Conservation (phyloP, 2,888 invertebrate species). For the Microctonus hyperodae region DNA sequence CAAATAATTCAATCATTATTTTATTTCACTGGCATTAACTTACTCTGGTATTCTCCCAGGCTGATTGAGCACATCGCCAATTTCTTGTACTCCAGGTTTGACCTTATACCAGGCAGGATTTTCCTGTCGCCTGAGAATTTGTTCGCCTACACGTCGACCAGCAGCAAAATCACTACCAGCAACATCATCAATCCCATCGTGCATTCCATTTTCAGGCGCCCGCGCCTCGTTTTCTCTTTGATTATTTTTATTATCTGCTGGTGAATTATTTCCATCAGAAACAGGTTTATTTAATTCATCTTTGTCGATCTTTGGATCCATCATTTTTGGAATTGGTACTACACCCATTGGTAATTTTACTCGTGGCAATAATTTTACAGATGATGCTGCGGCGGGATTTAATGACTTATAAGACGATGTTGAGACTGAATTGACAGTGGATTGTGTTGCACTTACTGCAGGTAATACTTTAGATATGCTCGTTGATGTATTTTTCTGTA, state of each 20-base stretch:
- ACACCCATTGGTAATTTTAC: constrained; percentile 57
- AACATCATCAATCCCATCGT: constrained; percentile 31
- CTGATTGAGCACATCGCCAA: constrained; percentile 58
- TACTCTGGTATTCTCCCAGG: constrained; percentile 52
- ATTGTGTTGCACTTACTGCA: constrained; percentile 39
- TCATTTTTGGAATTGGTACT: constrained; percentile 54
- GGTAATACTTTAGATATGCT: constrained; percentile 31
- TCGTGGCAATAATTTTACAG: constrained; percentile 40
- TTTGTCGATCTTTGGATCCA: constrained; percentile 44
- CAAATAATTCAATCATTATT: neutral
- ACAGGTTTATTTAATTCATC: constrained; percentile 26
- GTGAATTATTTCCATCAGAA: constrained; percentile 11
- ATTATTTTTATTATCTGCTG: constrained; percentile 33
- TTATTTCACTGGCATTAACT: neutral
- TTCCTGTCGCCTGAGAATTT: constrained; percentile 40
- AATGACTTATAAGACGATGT: constrained; percentile 39
- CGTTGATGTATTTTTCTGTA: constrained; percentile 40
- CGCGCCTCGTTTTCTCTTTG: constrained; percentile 15
- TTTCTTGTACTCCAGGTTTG: constrained; percentile 55
- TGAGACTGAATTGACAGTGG: constrained; percentile 39
- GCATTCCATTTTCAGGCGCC: constrained; percentile 32
- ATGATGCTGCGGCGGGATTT: constrained; percentile 22
- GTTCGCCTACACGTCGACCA: constrained; percentile 44
- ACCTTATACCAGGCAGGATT: constrained; percentile 47
- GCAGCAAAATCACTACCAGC: constrained; percentile 10